Conservation (phyloP, 2,113 vertebrate species). For the Ceratotherium simum region DNA sequence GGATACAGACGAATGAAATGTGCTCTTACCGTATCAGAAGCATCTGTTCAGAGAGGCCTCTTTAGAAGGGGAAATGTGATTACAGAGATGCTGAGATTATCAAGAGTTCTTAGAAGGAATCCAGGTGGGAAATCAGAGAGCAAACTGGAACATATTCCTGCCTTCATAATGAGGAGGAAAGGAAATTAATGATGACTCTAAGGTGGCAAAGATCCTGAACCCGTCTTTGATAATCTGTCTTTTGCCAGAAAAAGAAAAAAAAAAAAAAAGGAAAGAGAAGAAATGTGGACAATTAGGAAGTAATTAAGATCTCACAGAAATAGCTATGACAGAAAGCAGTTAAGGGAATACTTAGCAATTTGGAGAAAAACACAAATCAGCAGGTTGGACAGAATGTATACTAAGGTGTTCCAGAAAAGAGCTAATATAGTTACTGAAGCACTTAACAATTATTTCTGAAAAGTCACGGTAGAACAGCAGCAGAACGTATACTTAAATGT, state of each 20-base stretch:
- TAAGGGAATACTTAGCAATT: constrained; percentile 67
- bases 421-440: constrained; percentile 42
- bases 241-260: constrained; percentile 48
- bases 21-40: background rate
- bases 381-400: constrained; percentile 43
- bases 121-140: constrained; percentile 68
- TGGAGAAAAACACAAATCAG: constrained; percentile 62
- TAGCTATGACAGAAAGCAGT: constrained; percentile 67
- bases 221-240: constrained; percentile 67
- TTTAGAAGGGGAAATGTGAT: constrained; percentile 52
- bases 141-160: constrained; percentile 10
- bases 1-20: background rate
- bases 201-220: constrained; percentile 74
- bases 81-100: constrained; percentile 38
- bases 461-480: constrained; percentile 50
- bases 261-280: background rate
- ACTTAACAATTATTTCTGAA: constrained; percentile 69
- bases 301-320: constrained; percentile 78
- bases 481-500: constrained; percentile 55
- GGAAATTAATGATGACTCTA: constrained; percentile 73
- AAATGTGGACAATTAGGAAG: constrained; percentile 77
- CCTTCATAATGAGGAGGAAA: constrained; percentile 67
- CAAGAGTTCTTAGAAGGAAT: constrained; percentile 57
- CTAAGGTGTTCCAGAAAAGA: constrained; percentile 6
- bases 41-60: background rate